Base-by-base conservation (phyloP, 2,888 invertebrate species). In the Tiphia femorata region DNA sequence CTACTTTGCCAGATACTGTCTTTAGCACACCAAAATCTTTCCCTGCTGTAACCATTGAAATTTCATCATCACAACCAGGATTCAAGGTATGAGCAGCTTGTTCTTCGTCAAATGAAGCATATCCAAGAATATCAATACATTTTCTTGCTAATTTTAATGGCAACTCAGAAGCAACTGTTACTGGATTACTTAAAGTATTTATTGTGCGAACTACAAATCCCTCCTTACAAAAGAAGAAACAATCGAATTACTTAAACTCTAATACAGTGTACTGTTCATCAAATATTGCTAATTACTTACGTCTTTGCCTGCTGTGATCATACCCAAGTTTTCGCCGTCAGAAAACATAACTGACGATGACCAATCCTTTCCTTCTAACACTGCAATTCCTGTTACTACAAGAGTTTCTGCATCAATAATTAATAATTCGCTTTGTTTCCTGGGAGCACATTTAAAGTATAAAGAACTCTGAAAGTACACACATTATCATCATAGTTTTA, bases 1-100 rank as follows among this genome's bases (percentile, higher is more conserved):
- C 67, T 82, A 93, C 93, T 86, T 94, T 94, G 62, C 97, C 97
- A 47, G 91, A 90, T n/a, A 88, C 86, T 4, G 95, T 96, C 72
- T 91, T 89, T 2, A 97, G 86, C 35, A 97, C 84, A 1, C 92
- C 93, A 82, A 98, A 97, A 73, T 97, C 97, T 83, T 96, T 96
- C 20, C 96, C 97, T 37, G 93, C 91, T 37, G 89, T 88, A 49
- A 97, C 91, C 42, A 88, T 88, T 8, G 88, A 85, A 0, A 94
- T 87, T 70, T 96, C 96, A 71, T 96, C 94, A 67, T 96, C 95
- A 64, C 90, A 85, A 3, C 86, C 87, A 14, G 86, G 85, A 73
- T 84, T 86, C 67, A 86, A 72, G 27, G 81, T 80, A 62, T 84
- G 84, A 27, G 83, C 78, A 8, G 79, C 66, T 49, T 84, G 85